These are phyloP conservation scores for Cartodere bifasciata DNA, from an alignment of 2,888 invertebrate species.

Conservation along the genomic window DNA sequence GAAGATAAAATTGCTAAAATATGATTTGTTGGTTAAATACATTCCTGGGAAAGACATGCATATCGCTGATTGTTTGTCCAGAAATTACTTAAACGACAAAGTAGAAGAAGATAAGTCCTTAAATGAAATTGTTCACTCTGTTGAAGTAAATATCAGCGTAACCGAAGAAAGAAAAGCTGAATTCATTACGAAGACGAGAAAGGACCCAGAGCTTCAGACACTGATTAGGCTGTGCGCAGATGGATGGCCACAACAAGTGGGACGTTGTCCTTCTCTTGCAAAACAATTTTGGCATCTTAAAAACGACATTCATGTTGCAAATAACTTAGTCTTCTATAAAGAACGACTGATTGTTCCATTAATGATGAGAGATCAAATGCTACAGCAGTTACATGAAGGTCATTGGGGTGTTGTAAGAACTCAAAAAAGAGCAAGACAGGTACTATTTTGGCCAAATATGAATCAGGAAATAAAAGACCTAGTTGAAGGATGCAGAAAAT, in stretches of 20 bases:
- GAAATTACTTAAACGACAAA: conserved; percentile 10
- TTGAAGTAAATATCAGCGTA: conserved; percentile 12
- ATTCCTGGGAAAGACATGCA: conserved; percentile 17
- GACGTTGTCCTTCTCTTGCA: conserved; percentile 10
- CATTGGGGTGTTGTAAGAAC: conserved; percentile 10
- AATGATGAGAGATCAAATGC: conserved; percentile 7
- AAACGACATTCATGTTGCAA: conserved; percentile 17
- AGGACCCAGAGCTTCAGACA: conserved; percentile 9
- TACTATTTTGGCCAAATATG: conserved; percentile 12
- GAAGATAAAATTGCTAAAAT: conserved; percentile 14
- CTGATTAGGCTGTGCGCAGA: conserved; percentile 10
- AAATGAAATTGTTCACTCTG: conserved; percentile 9
- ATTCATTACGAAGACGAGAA: conserved; percentile 11
- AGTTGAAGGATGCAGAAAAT: conserved; percentile 10
- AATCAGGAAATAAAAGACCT: conserved; percentile 5
- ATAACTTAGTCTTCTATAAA: conserved; percentile 16
- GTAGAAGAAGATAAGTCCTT: conserved; percentile 9
- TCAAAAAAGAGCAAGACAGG: conserved; percentile 3
- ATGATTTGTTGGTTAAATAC: conserved; percentile 14
- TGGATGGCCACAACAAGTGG: conserved; percentile 13
- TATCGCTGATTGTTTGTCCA: conserved; percentile 12
- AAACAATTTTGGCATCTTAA: no score
- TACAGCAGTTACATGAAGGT: conserved; percentile 8
- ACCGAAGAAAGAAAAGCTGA: conserved; percentile 13
- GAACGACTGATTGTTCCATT: conserved; percentile 16